phyloP scores from a whole-genome alignment of 1,140 invertebrate genomes.

The Ctenoplectra terminalis region DNA sequence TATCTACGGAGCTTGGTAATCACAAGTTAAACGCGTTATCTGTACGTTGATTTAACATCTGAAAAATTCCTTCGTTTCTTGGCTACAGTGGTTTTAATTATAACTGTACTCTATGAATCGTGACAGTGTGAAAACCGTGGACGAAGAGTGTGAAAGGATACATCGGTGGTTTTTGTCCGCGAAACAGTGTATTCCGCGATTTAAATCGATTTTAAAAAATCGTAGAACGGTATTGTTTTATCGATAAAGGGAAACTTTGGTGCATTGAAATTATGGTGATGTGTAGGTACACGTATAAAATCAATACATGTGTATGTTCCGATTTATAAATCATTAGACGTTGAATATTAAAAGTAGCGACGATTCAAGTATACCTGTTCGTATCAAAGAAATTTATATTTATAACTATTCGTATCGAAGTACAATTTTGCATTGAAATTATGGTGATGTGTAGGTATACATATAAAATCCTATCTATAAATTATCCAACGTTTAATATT shows the following conservation, averaged over 20 bases:
- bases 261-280: slow-evolving; percentile 3
- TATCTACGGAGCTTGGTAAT: slow-evolving; percentile 19
- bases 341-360: too few relatives aligned
- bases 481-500: too few relatives aligned
- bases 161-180: not conserved
- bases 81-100: not conserved
- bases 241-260: not conserved
- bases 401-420: too few relatives aligned
- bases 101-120: not conserved
- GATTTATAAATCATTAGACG: too few relatives aligned
- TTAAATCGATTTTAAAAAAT: not conserved
- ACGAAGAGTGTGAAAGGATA: not conserved
- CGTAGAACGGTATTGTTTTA: not conserved
- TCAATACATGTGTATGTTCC: too few relatives aligned
- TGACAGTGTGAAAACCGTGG: not conserved
- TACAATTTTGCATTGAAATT: too few relatives aligned
- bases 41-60: not conserved
- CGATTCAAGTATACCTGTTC: too few relatives aligned
- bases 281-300: slow-evolving; percentile 22
- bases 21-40: slow-evolving; percentile 23
- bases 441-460: too few relatives aligned
- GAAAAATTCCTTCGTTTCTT: not conserved
- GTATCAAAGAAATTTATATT: too few relatives aligned
- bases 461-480: too few relatives aligned
- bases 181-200: not conserved